Percentiles rank a stretch among this genome's conserved stretches.
Evolutionary conservation across 2,113 vertebrate species (phyloP).

Genomic region (Tenebrosternarchus preto): DNA sequence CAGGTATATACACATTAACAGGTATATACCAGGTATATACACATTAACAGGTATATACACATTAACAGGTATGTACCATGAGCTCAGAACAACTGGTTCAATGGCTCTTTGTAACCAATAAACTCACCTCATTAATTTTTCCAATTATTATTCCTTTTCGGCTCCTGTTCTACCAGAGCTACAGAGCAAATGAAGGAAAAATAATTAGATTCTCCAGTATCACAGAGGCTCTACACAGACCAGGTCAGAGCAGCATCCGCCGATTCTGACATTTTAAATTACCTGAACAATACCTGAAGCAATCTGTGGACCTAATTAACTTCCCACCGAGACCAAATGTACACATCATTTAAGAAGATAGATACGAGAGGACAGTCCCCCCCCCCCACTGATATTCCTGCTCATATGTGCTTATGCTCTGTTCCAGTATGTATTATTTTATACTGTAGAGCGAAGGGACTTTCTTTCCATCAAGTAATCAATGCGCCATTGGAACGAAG

Average conservation of each 20-base stretch:
- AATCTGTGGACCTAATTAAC: constrained; percentile 91
- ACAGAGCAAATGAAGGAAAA: constrained; percentile 80
- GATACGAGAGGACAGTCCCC: constrained; percentile 54
- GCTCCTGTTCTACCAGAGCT: constrained; percentile 75
- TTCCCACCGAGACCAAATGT: constrained; percentile 73
- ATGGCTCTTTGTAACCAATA: constrained; percentile 65
- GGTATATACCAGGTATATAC: no score
- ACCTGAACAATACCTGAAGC: constrained; percentile 85
- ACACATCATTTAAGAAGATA: constrained; percentile 71
- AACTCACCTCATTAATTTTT: constrained; percentile 76
- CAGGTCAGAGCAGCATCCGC: constrained; percentile 71
- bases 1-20: no score
- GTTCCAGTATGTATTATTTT: constrained; percentile 68
- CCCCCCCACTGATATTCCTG: constrained; percentile 39
- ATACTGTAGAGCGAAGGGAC: constrained; percentile 77
- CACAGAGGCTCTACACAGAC: constrained; percentile 72
- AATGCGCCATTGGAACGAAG: constrained; percentile 94
- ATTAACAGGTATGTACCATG: constrained; percentile 31
- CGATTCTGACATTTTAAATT: constrained; percentile 88
- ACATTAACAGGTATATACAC: no score
- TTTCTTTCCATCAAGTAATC: constrained; percentile 88
- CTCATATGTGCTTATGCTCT: constrained; percentile 59
- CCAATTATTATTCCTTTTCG: constrained; percentile 75
- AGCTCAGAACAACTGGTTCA: constrained; percentile 52
- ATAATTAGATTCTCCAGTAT: constrained; percentile 86